These are phyloP conservation scores for Odocoileus virginianus DNA, from an alignment of 2,113 vertebrate species.

Conservation along the genomic window DNA sequence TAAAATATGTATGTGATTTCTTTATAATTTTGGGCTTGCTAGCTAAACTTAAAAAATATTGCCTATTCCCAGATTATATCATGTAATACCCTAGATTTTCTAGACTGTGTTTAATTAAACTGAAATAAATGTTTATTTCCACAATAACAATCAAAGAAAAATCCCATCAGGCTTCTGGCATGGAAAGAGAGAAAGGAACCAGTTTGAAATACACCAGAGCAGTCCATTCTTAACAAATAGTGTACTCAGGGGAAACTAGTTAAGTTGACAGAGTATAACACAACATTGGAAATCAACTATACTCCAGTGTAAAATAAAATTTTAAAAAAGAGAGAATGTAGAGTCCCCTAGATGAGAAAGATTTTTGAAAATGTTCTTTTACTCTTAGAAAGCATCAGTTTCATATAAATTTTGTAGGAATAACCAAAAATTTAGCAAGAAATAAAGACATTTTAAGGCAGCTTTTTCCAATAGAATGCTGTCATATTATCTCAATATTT, in stretches of 20 bases:
- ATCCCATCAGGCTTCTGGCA: neutral
- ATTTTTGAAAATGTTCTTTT: neutral
- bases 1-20: neutral
- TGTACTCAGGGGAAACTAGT: neutral
- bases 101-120: neutral
- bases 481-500: neutral
- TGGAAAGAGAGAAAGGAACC: neutral
- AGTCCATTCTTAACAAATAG: neutral
- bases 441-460: neutral
- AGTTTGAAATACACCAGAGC: neutral
- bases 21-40: neutral
- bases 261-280: neutral
- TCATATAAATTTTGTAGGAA: neutral
- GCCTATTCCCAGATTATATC: neutral
- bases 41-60: constrained; percentile 11
- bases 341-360: neutral
- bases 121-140: neutral
- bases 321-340: neutral
- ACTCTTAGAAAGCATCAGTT: neutral
- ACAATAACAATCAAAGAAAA: neutral
- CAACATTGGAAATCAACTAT: neutral
- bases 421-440: neutral
- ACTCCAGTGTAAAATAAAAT: neutral
- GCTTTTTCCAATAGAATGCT: neutral
- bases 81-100: neutral